Evolutionary conservation across 1,140 invertebrate genomes (phyloP), one percentile per base, ranked within the genome.

Genomic region (Euura lappo): DNA sequence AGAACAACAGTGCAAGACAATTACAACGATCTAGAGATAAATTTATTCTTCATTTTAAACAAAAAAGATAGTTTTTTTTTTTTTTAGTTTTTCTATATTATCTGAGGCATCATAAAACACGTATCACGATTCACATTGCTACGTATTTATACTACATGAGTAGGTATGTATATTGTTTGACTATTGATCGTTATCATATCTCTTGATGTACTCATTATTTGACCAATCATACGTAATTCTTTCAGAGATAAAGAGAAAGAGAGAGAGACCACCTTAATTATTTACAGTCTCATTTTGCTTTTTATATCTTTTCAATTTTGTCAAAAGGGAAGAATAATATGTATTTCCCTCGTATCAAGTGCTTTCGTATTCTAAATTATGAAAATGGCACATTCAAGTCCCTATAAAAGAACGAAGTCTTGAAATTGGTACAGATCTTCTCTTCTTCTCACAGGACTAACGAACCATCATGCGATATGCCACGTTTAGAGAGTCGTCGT

Each of bases 191-290:
- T 60, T 60, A 60, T 5, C 13, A 60, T 6, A 60, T 11, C 13
- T 60, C 3, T 60, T 2, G 5, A 28, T 28, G 28, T 28, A 28
- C 28, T 28, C 1, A 28, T 28, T 28, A 28, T 28, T 28, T 28
- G 28, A 28, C n/a, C n/a, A n/a, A n/a, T n/a, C n/a, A n/a, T n/a
- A n/a, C n/a, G n/a, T n/a, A n/a, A n/a, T n/a, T n/a, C n/a, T 60
- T 60, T 4, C 51, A 60, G 51, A 60, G 28, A 28, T 0, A 28
- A 28, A 28, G 28, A 28, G 0, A 28, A 28, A 28, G 28, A 60
- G 8, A 60, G 13, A 60, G 51, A 60, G 51, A 60, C 51, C 51
- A 60, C 10, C 51, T 60, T 60, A 60, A 60, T 60, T 60, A 60
- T 60, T 60, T 60, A 60, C 51, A 60, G 51, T 60, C 51, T 60